phyloP scores from a whole-genome alignment of 2,113 vertebrate species.

The Sylvia atricapilla region DNA sequence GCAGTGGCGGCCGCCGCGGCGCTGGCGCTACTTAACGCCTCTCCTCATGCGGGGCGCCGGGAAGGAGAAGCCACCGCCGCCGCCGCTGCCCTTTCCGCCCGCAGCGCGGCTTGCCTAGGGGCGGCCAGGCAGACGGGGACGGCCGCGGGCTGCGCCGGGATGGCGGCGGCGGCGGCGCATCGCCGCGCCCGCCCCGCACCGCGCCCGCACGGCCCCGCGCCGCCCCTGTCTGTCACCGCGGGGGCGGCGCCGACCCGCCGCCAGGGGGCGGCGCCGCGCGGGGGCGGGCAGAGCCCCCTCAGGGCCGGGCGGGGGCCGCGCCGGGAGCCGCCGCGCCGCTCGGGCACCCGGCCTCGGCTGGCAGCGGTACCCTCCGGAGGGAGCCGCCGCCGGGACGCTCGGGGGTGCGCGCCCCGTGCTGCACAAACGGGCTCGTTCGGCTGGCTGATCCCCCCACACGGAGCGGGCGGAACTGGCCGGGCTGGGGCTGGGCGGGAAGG shows the following conservation, averaged over 20 bases:
- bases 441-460: rapidly evolving
- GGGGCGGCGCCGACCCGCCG: neutral
- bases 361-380: rapidly evolving
- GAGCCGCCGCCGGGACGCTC: rapidly evolving
- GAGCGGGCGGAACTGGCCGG: rapidly evolving
- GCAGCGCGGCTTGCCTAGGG: neutral
- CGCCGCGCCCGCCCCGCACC: neutral
- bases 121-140: neutral
- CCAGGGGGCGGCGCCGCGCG: neutral
- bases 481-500: neutral
- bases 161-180: neutral
- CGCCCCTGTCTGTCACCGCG: too few species aligned
- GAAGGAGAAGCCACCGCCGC: neutral
- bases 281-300: neutral
- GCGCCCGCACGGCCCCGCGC: neutral
- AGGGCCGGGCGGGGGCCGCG: neutral
- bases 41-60: neutral
- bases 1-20: neutral
- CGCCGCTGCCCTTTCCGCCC: neutral
- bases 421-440: rapidly evolving
- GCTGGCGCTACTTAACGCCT: conserved; percentile 33
- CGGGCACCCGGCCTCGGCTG: rapidly evolving
- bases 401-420: rapidly evolving
- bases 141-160: neutral
- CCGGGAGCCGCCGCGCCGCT: neutral